Percentiles rank a stretch among this genome's conserved stretches.
phyloP scores from a whole-genome alignment of 2,113 vertebrate species.

The Panthera tigris region DNA sequence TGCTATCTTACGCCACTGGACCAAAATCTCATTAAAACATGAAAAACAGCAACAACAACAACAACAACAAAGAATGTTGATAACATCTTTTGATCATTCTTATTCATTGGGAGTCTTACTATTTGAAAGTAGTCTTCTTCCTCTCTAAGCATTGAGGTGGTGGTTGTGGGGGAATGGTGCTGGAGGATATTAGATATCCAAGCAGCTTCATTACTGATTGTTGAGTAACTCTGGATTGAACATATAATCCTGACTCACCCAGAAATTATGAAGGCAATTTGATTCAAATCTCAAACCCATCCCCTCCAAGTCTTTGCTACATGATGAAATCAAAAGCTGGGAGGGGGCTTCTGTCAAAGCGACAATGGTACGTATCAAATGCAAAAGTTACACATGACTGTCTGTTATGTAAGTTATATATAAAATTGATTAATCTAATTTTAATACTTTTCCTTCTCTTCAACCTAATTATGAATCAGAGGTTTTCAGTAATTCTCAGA shows the following conservation, averaged over 20 bases:
- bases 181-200: background rate
- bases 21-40: conserved; percentile 10
- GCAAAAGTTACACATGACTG: background rate
- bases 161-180: background rate
- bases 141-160: background rate
- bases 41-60: background rate
- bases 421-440: conserved; percentile 54
- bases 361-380: background rate
- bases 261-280: conserved; percentile 38
- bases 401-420: background rate
- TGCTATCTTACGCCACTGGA: background rate
- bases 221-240: background rate
- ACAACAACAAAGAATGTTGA: background rate
- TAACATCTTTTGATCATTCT: background rate
- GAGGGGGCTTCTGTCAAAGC: background rate
- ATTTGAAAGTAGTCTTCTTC: background rate
- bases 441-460: conserved; percentile 55
- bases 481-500: conserved; percentile 59
- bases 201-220: background rate
- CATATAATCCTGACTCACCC: background rate
- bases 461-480: conserved; percentile 45
- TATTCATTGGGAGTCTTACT: background rate
- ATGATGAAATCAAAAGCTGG: conserved; percentile 26
- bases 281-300: background rate
- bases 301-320: background rate